Evolutionary conservation across 2,888 invertebrate genomes (phyloP), one percentile per base, ranked within the genome.

Genomic region (Clivina fossor): DNA sequence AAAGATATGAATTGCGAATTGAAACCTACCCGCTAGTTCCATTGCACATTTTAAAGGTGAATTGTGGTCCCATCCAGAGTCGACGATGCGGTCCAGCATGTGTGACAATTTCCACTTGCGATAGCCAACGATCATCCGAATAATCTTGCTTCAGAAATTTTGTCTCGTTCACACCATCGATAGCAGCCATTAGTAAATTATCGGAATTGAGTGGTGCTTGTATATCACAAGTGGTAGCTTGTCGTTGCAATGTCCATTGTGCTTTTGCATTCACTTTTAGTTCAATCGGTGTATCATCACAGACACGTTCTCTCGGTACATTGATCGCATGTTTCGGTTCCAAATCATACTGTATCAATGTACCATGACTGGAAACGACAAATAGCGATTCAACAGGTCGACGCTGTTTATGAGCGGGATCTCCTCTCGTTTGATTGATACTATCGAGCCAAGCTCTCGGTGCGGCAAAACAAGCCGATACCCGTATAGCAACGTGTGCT

Each of bases 11-110:
- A n/a, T n/a, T n/a, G n/a, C n/a, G n/a, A n/a, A 56, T 33, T 28
- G 40, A 57, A 40, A 70, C 77, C 71, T 69, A 88, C 89, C 89
- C 88, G 66, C 83, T 85, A 46, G 80, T 78, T 56, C 83, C 82
- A 66, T 86, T 89, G 71, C 92, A 93, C 7, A 93, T 93, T 76
- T 95, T 96, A 76, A 99, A 98, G 20, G 91, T 88, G 73, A 98
- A 98, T 77, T 99, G 98, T n/a, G 99, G 99, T 7, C 98, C 98
- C 95, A 98, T 97, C 98, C 99, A 99, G 18, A 99, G 81, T 16
- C 93, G 80, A 38, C 91, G 83, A 72, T 95, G 95, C 5, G 98
- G 98, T 13, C 96, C 97, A 3, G 92, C 90, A 75, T 98, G 97
- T 3, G 97, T 97, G 63, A 93, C 87, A 58, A 97, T 97, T 79